Percentiles rank a stretch among this genome's conserved stretches.
These are phyloP conservation scores for Aplocera efformata DNA, from an alignment of 2,888 invertebrate species.

Conservation along the genomic window DNA sequence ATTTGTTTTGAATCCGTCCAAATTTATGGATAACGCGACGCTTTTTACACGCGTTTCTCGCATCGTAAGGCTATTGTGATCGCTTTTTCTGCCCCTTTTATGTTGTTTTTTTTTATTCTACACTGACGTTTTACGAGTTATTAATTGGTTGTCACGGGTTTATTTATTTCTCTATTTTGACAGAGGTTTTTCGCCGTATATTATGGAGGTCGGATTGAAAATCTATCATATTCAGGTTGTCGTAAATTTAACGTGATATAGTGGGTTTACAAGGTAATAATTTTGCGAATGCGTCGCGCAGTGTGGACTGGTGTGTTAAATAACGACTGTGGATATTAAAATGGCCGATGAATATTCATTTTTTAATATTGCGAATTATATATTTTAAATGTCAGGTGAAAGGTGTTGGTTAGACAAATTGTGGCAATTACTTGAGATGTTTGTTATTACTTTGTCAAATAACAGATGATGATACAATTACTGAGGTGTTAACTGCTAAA, in stretches of 20 bases:
- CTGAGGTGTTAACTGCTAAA: too few relatives aligned
- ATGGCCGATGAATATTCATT: conserved; percentile 58
- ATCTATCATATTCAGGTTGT: conserved; percentile 80
- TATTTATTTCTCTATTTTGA: conserved; percentile 81
- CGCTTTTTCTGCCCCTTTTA: conserved; percentile 74
- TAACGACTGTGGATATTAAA: conserved; percentile 74
- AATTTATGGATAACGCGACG: conserved; percentile 75
- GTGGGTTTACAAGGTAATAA: conserved; percentile 76
- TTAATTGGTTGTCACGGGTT: conserved; percentile 79
- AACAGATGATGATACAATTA: too few relatives aligned
- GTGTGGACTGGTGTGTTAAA: conserved; percentile 76
- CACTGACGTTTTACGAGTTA: conserved; percentile 80
- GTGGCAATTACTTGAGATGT: not conserved
- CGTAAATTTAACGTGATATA: conserved; percentile 79
- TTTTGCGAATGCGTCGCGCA: conserved; percentile 70
- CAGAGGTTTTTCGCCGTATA: conserved; percentile 74
- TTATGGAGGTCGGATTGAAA: conserved; percentile 75
- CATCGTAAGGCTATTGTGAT: conserved; percentile 71
- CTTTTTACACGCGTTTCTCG: conserved; percentile 76
- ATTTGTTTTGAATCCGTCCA: conserved; percentile 79
- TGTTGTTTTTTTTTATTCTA: conserved; percentile 70
- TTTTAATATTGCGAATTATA: conserved; percentile 29
- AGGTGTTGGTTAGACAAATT: conserved; percentile 6
- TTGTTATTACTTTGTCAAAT: not conserved
- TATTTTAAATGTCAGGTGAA: conserved; percentile 7